Conservation (phyloP, 1,140 invertebrate species). For the Dreissena polymorpha region DNA sequence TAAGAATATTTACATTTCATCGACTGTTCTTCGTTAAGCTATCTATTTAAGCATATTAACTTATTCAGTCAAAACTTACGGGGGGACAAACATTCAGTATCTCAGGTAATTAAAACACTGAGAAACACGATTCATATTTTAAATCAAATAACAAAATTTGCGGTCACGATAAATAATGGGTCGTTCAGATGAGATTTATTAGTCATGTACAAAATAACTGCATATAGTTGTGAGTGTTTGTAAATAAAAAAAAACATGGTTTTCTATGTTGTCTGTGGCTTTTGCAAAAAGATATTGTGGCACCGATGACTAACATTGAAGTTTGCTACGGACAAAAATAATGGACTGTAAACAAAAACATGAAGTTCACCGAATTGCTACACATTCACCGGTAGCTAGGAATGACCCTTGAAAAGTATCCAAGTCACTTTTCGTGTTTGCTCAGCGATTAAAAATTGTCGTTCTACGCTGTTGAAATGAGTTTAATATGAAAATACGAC, state of each 20-base stretch:
- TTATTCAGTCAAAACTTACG: no score
- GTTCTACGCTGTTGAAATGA: slow-evolving; percentile 36
- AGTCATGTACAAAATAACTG: background rate
- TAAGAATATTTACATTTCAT: no score
- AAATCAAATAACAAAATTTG: no score
- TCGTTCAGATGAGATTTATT: no score
- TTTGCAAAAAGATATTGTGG: background rate
- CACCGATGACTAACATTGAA: background rate
- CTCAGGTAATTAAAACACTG: no score
- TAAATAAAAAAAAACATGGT: background rate
- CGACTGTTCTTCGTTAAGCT: no score
- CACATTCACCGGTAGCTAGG: slow-evolving; percentile 45
- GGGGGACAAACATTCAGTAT: no score
- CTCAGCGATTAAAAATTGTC: slow-evolving; percentile 43
- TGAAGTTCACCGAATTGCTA: background rate
- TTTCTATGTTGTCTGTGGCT: background rate
- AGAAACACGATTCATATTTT: no score
- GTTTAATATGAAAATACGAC: slow-evolving; percentile 38
- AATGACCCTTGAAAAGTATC: slow-evolving; percentile 17
- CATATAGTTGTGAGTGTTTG: background rate
- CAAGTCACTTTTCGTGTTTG: slow-evolving; percentile 47
- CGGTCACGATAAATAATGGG: no score
- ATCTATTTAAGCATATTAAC: no score
- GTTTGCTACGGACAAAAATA: background rate
- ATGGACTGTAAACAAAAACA: background rate